Conservation (phyloP, 2,797 vertebrate genomes). For the Rachycentron canadum region DNA sequence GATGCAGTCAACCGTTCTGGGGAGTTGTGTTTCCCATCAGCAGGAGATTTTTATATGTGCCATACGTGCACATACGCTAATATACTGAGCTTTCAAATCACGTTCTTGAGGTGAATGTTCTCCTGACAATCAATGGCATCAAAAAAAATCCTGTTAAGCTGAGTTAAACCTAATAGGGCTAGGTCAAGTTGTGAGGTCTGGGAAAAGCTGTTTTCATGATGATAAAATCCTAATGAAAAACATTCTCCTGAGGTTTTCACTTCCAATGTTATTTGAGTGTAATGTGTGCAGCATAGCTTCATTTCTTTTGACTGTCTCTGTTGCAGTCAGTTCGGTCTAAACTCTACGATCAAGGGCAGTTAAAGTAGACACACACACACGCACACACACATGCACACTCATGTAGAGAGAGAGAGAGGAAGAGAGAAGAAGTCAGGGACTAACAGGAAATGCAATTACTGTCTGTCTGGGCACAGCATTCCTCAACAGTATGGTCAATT, state of each 20-base stretch:
- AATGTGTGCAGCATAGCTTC: conserved; percentile 36
- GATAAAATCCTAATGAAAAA: conserved; percentile 59
- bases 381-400: conserved; percentile 16
- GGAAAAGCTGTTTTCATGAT: conserved; percentile 47
- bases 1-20: conserved; percentile 86
- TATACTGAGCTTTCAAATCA: conserved; percentile 27
- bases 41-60: conserved; percentile 60
- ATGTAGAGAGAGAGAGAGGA: conserved; percentile 7
- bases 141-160: conserved; percentile 57
- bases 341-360: conserved; percentile 35
- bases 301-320: conserved; percentile 45
- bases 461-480: conserved; percentile 74
- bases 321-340: conserved; percentile 26
- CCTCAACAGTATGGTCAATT: conserved; percentile 78
- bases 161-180: conserved; percentile 52
- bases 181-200: conserved; percentile 59
- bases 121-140: conserved; percentile 56
- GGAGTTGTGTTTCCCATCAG: conserved; percentile 72
- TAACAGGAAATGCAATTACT: conserved; percentile 86
- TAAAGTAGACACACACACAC: conserved; percentile 45
- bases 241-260: conserved; percentile 36
- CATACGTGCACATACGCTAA: conserved; percentile 49
- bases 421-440: conserved; percentile 57
- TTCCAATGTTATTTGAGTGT: conserved; percentile 18
- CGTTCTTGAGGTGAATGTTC: conserved; percentile 42